Evolutionary conservation across 2,113 vertebrate species (phyloP).

Genomic region (Calidris pugnax): DNA sequence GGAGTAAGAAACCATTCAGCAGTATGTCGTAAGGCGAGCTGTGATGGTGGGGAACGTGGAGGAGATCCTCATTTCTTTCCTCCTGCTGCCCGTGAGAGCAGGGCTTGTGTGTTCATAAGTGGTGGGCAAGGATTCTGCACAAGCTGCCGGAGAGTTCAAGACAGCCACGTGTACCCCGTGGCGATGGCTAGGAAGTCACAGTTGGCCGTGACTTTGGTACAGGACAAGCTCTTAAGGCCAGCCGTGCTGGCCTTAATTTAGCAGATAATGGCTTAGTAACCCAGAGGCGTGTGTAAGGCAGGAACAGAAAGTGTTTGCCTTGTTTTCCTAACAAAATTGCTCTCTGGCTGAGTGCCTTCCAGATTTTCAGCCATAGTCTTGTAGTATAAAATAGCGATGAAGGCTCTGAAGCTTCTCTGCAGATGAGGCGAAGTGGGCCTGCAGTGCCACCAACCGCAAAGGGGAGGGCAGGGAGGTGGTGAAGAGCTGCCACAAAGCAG

Average conservation of each 20-base stretch:
- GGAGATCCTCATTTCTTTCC: neutral
- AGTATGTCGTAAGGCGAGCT: fast-evolving
- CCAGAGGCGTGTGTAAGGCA: neutral
- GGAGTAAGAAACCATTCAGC: neutral
- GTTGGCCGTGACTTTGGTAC: neutral
- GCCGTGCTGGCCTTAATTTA: neutral
- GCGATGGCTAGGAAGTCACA: neutral
- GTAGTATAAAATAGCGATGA: neutral
- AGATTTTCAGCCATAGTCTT: neutral
- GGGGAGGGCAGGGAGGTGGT: neutral
- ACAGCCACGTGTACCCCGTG: fast-evolving
- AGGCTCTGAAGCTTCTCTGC: neutral
- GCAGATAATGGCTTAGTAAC: conserved; percentile 1
- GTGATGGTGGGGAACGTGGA: neutral
- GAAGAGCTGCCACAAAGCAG: neutral
- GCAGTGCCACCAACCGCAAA: neutral
- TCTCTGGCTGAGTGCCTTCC: neutral
- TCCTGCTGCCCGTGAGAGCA: fast-evolving
- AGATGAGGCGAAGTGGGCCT: neutral
- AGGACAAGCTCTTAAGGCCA: neutral
- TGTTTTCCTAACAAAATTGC: neutral
- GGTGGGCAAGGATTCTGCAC: fast-evolving
- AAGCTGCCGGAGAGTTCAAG: neutral
- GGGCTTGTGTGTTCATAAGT: fast-evolving
- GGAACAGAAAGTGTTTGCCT: neutral